Evolutionary conservation across 1,140 invertebrate species (phyloP), one percentile per base, ranked within the genome.

Genomic region (Leptinotarsa texana): DNA sequence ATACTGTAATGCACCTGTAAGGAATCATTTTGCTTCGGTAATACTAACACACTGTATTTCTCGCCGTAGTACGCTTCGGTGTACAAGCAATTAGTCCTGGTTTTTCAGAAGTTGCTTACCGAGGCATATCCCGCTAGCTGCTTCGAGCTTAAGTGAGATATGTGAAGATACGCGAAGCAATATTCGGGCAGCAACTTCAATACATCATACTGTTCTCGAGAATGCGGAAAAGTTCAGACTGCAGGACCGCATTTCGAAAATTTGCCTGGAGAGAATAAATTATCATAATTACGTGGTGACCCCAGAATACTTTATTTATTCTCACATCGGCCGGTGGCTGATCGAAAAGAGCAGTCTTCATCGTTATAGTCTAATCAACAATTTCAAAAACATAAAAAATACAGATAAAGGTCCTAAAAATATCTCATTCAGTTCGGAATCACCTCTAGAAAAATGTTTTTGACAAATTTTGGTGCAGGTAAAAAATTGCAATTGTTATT

Each of bases 41-140:
- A 17, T 17, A 18, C 51, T 17, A 57, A 57, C 51, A 57, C 0
- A 57, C 51, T 57, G n/a, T 22, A 66, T 6, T n/a, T 24, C 42
- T 68, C 24, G 18, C n/a, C 42, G 66, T 66, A 66, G 61, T 22
- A 66, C 21, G 63, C 27, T 68, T 68, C 24, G 18, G 33, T 68
- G 66, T 66, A 66, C 22, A n/a, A 49, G 33, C 24, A 47, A 68
- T 68, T 68, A 68, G 24, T 68, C 6, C 24, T 68, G 42, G n/a
- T 68, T 68, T 68, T 68, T 68, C 66, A 68, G 51, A 57, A 57
- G 66, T 68, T 68, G 66, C n/a, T 68, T 33, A 42, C 11, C 33
- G 66, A 68, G 24, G 24, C 66, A 47, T 68, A 68, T 42, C 66
- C 66, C 18, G 66, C 66, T 42, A 42, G 33, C 13, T 47, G 66